These are phyloP conservation scores for Eclectus roratus DNA, from an alignment of 2,113 vertebrate genomes.

Conservation along the genomic window DNA sequence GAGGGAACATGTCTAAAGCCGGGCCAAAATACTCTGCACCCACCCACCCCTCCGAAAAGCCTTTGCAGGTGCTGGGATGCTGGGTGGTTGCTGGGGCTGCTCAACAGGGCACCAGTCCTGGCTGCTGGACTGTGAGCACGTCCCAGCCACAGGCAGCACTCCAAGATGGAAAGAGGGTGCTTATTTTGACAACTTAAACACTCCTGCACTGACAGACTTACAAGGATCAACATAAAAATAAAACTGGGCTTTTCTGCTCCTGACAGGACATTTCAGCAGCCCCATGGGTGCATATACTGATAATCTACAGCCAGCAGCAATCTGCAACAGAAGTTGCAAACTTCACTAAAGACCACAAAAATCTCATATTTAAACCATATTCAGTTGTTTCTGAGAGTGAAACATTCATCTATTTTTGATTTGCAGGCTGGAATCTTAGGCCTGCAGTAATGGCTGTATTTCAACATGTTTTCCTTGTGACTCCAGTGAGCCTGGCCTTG, in stretches of 20 bases:
- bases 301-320: not conserved
- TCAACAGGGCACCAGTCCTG: not conserved
- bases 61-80: not conserved
- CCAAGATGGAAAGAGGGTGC: not conserved
- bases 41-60: not conserved
- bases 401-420: not conserved
- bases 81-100: not conserved
- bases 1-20: not conserved
- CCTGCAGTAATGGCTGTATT: not conserved
- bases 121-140: fast-evolving
- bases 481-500: not conserved
- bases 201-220: not conserved
- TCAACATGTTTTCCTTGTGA: not conserved
- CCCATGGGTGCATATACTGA: not conserved
- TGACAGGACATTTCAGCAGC: not conserved
- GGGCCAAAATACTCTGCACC: not conserved
- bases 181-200: not conserved
- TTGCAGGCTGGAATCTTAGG: not conserved
- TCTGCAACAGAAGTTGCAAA: not conserved
- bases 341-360: not conserved
- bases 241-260: not conserved
- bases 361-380: not conserved
- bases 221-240: not conserved
- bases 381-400: not conserved
- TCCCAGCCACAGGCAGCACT: fast-evolving